Conservation (phyloP, 1,140 invertebrate genomes). For the Mizuhopecten yessoensis region DNA sequence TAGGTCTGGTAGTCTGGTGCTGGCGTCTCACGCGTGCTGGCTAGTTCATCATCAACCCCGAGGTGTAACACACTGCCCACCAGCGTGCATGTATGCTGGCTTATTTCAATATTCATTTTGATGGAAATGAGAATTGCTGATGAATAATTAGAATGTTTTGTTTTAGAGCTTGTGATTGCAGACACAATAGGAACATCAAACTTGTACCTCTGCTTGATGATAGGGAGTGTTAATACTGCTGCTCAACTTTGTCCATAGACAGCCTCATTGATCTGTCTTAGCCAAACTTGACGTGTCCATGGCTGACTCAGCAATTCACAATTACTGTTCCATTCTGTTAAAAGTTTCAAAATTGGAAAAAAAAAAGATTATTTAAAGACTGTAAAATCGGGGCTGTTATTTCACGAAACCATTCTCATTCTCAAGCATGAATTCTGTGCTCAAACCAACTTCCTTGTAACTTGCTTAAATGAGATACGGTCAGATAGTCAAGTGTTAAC, state of each 20-base stretch:
- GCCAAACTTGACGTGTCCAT: neutral
- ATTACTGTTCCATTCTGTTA: neutral
- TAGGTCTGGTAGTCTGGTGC: neutral
- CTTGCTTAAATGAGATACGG: too few relatives aligned
- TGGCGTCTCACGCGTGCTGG: slow-evolving; percentile 26
- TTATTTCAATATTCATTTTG: slow-evolving; percentile 4
- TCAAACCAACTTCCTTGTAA: too few relatives aligned
- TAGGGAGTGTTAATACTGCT: neutral
- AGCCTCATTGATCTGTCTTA: neutral
- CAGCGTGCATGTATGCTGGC: neutral
- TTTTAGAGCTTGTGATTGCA: neutral
- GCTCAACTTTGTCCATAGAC: neutral
- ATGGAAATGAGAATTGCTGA: slow-evolving; percentile 14
- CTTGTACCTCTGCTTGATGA: neutral
- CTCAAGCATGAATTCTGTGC: too few relatives aligned
- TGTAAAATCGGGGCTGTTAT: too few relatives aligned
- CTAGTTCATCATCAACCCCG: neutral
- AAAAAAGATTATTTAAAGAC: too few relatives aligned
- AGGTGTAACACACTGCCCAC: neutral
- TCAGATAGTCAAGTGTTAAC: too few relatives aligned
- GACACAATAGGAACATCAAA: neutral
- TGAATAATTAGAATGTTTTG: too few relatives aligned
- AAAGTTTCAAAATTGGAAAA: neutral
- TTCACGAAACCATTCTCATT: too few relatives aligned
- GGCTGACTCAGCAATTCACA: too few relatives aligned